Percentiles rank a stretch among this genome's conserved stretches.
phyloP scores from a whole-genome alignment of 2,113 vertebrate genomes.

The Cyprinodon tularosa region DNA sequence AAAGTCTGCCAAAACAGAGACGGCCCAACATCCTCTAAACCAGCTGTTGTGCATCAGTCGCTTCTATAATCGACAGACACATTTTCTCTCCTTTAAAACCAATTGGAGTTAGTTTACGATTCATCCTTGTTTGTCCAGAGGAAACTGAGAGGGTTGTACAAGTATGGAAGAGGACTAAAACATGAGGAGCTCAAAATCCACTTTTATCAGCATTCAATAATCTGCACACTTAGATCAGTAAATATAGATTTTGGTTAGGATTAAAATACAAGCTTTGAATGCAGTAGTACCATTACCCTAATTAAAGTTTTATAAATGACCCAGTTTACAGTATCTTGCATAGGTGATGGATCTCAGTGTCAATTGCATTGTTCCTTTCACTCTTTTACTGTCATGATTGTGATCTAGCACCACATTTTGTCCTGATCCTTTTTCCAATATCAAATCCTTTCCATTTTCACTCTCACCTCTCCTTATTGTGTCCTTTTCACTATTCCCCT shows the following conservation, averaged over 20 bases:
- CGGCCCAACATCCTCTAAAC: constrained; percentile 14
- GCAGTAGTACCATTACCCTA: neutral
- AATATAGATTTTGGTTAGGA: constrained; percentile 12
- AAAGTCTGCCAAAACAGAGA: constrained; percentile 24
- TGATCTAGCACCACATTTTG: constrained; percentile 12
- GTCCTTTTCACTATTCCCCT: constrained; percentile 57
- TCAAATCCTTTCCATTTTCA: constrained; percentile 37
- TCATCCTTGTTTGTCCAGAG: constrained; percentile 7
- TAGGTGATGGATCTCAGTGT: constrained; percentile 4
- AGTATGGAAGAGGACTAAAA: constrained; percentile 4
- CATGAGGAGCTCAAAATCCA: constrained; percentile 19
- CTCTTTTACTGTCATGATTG: constrained; percentile 18
- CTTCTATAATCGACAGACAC: constrained; percentile 29
- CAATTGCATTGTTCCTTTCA: constrained; percentile 18
- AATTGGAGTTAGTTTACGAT: constrained; percentile 35
- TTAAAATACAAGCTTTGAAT: constrained; percentile 13
- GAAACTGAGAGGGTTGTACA: constrained; percentile 5
- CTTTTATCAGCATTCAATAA: constrained; percentile 28
- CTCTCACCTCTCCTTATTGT: constrained; percentile 23
- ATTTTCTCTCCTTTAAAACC: constrained; percentile 45
- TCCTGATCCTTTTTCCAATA: constrained; percentile 15
- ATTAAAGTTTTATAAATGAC: constrained; percentile 3
- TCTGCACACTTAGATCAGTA: constrained; percentile 23
- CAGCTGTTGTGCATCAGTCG: constrained; percentile 52
- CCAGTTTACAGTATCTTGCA: constrained; percentile 7